These are phyloP conservation scores for Philonicus albiceps DNA, from an alignment of 2,888 invertebrate species.

Conservation along the genomic window DNA sequence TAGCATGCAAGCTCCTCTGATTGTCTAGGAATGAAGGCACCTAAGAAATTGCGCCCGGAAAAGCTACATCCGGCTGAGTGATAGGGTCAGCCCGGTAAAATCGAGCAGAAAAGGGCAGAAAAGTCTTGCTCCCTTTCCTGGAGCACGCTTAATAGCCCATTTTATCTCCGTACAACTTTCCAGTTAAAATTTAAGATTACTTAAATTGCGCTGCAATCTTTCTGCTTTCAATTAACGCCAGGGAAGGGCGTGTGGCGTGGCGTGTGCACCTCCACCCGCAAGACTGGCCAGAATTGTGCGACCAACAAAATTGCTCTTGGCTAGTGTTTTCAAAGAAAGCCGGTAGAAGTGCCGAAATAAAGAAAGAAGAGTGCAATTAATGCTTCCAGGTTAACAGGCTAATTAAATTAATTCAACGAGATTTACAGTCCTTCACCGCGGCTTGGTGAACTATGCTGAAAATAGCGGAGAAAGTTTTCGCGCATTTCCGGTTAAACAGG, in stretches of 20 bases:
- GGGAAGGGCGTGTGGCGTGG: neutral
- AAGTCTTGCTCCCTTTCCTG: neutral
- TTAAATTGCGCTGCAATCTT: neutral
- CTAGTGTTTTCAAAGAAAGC: neutral
- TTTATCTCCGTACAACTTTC: neutral
- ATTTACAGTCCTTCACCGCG: neutral
- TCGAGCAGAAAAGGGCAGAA: neutral
- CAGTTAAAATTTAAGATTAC: neutral
- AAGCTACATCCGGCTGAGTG: neutral
- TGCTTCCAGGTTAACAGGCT: neutral
- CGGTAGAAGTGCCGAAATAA: neutral
- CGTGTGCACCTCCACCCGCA: neutral
- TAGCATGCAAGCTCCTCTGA: constrained; percentile 22
- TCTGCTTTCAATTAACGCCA: neutral
- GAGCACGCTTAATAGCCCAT: neutral
- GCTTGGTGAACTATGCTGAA: neutral
- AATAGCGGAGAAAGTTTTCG: neutral
- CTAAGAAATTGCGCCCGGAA: neutral
- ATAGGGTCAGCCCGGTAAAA: neutral
- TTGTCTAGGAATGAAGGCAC: neutral
- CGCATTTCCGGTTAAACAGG: neutral
- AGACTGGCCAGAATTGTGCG: neutral
- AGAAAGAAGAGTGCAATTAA: neutral
- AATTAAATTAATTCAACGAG: neutral
- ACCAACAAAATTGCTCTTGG: neutral